Percentiles rank a stretch among this genome's conserved stretches.
Conservation (phyloP, 2,888 invertebrate species). For the Notodonta ziczac region DNA sequence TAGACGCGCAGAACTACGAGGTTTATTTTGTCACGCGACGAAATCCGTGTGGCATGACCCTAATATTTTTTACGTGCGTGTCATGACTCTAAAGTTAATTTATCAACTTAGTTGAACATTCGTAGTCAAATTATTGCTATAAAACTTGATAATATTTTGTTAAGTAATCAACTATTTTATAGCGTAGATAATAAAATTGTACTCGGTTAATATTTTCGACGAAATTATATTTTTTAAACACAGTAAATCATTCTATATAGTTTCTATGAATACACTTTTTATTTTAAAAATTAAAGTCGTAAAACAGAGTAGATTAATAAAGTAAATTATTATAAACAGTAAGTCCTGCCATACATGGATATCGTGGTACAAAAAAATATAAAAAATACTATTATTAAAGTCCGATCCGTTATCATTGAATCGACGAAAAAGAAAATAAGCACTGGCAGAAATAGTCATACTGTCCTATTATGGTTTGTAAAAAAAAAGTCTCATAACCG, state of each 20-base stretch:
- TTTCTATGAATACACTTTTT: background rate
- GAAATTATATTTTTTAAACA: background rate
- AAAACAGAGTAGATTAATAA: background rate
- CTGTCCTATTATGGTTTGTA: conserved; percentile 40
- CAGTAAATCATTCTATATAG: background rate
- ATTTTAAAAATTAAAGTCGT: background rate
- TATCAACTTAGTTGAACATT: conserved; percentile 23
- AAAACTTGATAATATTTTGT: background rate
- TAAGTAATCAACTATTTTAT: background rate
- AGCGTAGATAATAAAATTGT: background rate
- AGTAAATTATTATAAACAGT: conserved; percentile 25
- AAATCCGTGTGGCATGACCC: conserved; percentile 51
- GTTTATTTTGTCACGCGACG: conserved; percentile 60
- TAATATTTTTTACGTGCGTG: conserved; percentile 53
- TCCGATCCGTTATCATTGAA: conserved; percentile 38
- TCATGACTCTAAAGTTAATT: conserved; percentile 40
- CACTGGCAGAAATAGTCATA: conserved; percentile 26
- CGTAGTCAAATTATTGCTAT: background rate
- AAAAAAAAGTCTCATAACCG: conserved; percentile 45
- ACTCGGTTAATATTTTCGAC: background rate
- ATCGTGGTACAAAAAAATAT: conserved; percentile 22
- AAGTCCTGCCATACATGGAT: conserved; percentile 15
- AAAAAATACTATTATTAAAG: conserved; percentile 34
- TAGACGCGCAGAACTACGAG: conserved; percentile 45
- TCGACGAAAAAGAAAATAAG: conserved; percentile 29